Evolutionary conservation across 2,888 invertebrate genomes (phyloP), one percentile per base, ranked within the genome.

Genomic region (Hypena proboscidalis): DNA sequence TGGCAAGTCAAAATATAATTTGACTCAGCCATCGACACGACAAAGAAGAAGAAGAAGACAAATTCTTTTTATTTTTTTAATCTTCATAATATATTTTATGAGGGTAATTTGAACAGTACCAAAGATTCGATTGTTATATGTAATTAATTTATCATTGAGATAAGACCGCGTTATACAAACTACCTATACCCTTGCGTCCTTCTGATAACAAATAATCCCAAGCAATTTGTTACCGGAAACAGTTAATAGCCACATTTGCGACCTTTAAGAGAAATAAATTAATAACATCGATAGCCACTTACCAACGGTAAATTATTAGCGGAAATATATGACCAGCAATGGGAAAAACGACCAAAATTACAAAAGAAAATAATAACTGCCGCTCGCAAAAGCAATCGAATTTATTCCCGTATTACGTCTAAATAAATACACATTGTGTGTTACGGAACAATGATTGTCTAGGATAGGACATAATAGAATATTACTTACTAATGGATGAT

Each of bases 401-500:
- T 82, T 83, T 83, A 81, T 84, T 74, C 67, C 70, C 41, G 69
- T 62, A 74, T 79, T 74, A 79, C 72, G 70, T 77, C 80, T 81
- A 78, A 79, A 83, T 77, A 70, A 63, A 67, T 72, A 72, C 58
- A 64, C 58, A 65, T n/a, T 52, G 51, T 37, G 54, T 58, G 53
- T 39, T 27, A 14, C 51, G 7, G 41, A 3, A 4, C 2, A 4
- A 23, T 5, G 25, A 4, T 1, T 2, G 4, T 19, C 4, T 33
- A 13, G 1, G 17, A 8, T n/a, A n/a, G n/a, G n/a, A n/a, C n/a
- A n/a, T n/a, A n/a, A n/a, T n/a, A n/a, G n/a, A n/a, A n/a, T n/a
- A 3, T 22, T 22, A n/a, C 7, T 22, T 17, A 5, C 3, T 4
- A 17, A 17, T 17, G 17, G 17, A 5, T 17, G 17, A 4, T 17